Percentiles rank a stretch among this genome's conserved stretches.
Conservation (phyloP, 1,140 invertebrate species). For the Arion vulgaris region DNA sequence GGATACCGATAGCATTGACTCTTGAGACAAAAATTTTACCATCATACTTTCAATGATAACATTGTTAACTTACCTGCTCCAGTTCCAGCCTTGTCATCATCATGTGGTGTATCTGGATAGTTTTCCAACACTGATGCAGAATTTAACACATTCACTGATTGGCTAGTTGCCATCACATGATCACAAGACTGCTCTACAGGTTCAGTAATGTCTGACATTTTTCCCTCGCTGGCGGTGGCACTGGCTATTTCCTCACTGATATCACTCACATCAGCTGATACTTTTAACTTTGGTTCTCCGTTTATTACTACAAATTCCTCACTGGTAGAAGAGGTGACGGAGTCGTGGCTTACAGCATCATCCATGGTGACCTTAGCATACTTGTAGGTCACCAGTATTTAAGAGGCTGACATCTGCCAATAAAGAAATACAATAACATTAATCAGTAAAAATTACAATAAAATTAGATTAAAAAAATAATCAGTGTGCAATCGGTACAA, state of each 20-base stretch:
- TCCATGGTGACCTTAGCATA: slow-evolving; percentile 73
- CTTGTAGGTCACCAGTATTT: slow-evolving; percentile 8
- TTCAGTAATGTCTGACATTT: slow-evolving; percentile 38
- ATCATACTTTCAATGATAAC: too few relatives aligned
- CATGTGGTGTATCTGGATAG: slow-evolving; percentile 30
- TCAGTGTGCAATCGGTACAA: too few relatives aligned
- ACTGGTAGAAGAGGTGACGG: slow-evolving; percentile 84
- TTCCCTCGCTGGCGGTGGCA: slow-evolving; percentile 73
- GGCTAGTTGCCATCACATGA: slow-evolving; percentile 64
- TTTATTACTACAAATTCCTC: slow-evolving; percentile 88
- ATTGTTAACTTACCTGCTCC: slow-evolving; percentile 1
- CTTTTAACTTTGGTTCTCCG: slow-evolving; percentile 80
- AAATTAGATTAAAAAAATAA: too few relatives aligned
- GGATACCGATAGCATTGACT: too few relatives aligned
- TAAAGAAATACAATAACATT: neutral
- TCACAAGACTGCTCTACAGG: slow-evolving; percentile 38
- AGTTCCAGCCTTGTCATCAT: slow-evolving; percentile 18
- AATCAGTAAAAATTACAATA: too few relatives aligned
- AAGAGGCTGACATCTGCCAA: neutral
- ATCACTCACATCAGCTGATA: slow-evolving; percentile 84
- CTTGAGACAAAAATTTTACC: too few relatives aligned
- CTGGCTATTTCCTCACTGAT: slow-evolving; percentile 81
- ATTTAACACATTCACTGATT: slow-evolving; percentile 56
- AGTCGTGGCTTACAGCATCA: slow-evolving; percentile 87
- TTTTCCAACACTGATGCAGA: slow-evolving; percentile 40